These are phyloP conservation scores for Ceyx margarethae DNA, from an alignment of 2,113 vertebrate species.

Conservation along the genomic window DNA sequence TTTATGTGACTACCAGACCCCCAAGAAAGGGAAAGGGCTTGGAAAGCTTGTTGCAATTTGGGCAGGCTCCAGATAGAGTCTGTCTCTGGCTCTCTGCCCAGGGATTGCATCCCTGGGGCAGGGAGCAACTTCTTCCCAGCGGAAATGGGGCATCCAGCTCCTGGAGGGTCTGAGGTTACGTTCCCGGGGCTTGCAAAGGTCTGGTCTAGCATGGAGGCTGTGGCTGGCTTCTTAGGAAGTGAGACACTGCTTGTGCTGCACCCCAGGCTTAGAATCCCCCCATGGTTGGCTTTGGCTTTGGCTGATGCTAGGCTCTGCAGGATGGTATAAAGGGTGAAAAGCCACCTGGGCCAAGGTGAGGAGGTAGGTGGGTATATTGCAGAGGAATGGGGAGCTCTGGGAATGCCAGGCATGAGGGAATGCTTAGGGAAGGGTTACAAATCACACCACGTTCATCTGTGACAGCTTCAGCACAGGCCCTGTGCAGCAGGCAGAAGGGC, in stretches of 20 bases:
- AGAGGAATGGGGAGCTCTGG: background rate
- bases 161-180: background rate
- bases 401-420: background rate
- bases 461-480: background rate
- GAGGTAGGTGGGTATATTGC: background rate
- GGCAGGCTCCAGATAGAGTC: background rate
- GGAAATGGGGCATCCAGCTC: background rate
- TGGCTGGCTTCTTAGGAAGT: background rate
- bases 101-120: background rate
- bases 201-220: background rate
- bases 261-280: background rate
- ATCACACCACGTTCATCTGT: background rate
- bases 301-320: background rate
- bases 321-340: background rate
- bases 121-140: background rate
- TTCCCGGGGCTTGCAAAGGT: background rate
- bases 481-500: background rate
- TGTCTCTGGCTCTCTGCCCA: background rate
- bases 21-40: constrained; percentile 38
- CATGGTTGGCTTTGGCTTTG: background rate
- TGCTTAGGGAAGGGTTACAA: background rate
- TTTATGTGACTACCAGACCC: constrained; percentile 65
- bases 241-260: background rate
- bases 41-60: constrained; percentile 26
- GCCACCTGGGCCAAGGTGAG: background rate